Conservation (phyloP, 2,797 vertebrate species). For the Clamator glandarius region DNA sequence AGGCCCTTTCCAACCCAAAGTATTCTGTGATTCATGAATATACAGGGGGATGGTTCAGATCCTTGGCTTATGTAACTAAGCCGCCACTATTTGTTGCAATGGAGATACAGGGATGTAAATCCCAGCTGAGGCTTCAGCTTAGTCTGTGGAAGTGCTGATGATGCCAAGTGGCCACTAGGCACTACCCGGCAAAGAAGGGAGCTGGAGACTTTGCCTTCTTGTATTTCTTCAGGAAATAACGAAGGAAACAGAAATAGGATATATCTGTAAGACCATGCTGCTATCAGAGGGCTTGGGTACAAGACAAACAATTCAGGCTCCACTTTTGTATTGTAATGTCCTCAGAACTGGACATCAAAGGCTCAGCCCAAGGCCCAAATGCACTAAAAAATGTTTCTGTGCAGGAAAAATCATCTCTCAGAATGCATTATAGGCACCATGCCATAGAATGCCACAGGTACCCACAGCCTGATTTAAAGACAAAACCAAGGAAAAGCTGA, state of each 20-base stretch:
- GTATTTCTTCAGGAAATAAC: background rate
- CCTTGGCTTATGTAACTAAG: background rate
- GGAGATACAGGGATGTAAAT: background rate
- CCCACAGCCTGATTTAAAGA: background rate
- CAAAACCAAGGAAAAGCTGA: background rate
- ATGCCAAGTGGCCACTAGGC: background rate
- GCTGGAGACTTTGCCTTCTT: background rate
- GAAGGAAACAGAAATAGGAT: background rate
- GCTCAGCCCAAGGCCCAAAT: background rate
- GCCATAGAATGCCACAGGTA: rapidly evolving
- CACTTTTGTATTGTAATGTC: background rate
- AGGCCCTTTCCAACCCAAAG: no score
- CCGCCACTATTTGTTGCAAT: background rate
- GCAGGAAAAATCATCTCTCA: background rate
- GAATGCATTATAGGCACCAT: background rate
- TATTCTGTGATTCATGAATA: background rate
- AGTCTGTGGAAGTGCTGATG: background rate
- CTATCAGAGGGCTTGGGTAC: background rate
- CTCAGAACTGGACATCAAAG: background rate
- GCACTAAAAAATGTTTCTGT: background rate
- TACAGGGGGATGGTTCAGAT: no score
- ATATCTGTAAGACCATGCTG: background rate
- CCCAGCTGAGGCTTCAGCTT: background rate
- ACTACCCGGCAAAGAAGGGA: background rate
- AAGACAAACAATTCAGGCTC: background rate